phyloP scores from a whole-genome alignment of 2,113 vertebrate genomes.

The Paratilapia polleni region DNA sequence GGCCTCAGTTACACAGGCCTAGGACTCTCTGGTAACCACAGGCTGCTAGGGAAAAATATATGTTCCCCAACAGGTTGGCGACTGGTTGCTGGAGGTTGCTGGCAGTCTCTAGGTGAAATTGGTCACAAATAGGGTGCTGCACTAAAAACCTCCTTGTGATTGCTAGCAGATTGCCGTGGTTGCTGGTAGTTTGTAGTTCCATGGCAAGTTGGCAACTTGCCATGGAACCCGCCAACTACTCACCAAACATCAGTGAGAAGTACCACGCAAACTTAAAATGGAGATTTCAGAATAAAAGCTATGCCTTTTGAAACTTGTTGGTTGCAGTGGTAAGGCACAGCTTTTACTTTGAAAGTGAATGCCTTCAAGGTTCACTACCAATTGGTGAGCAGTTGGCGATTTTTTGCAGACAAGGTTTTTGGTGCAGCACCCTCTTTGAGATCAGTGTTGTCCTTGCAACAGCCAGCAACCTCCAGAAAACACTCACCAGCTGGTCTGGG shows the following conservation, averaged over 20 bases:
- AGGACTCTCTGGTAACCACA: not conserved
- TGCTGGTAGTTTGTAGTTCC: too few species aligned
- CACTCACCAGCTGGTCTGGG: too few species aligned
- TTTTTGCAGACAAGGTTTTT: not conserved
- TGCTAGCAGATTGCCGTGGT: too few species aligned
- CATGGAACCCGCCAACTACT: too few species aligned
- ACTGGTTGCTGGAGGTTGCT: not conserved
- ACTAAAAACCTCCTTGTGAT: not conserved
- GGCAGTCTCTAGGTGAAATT: too few species aligned
- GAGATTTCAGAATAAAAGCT: too few species aligned
- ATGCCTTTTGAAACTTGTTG: too few species aligned
- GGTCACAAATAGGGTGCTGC: not conserved
- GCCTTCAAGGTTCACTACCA: not conserved
- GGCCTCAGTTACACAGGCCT: not conserved
- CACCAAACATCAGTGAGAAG: too few species aligned
- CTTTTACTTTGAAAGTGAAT: not conserved
- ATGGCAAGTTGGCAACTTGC: too few species aligned
- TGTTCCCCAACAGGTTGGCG: accelerated
- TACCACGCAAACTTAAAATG: too few species aligned
- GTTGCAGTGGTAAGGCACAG: not conserved
- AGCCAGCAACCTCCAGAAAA: too few species aligned
- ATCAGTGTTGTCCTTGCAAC: not conserved
- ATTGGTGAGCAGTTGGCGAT: not conserved
- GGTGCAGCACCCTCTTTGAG: not conserved
- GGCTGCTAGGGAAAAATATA: not conserved